Percentiles rank a stretch among this genome's conserved stretches.
phyloP scores from a whole-genome alignment of 2,888 invertebrate species.

The Pilophorus perplexus region DNA sequence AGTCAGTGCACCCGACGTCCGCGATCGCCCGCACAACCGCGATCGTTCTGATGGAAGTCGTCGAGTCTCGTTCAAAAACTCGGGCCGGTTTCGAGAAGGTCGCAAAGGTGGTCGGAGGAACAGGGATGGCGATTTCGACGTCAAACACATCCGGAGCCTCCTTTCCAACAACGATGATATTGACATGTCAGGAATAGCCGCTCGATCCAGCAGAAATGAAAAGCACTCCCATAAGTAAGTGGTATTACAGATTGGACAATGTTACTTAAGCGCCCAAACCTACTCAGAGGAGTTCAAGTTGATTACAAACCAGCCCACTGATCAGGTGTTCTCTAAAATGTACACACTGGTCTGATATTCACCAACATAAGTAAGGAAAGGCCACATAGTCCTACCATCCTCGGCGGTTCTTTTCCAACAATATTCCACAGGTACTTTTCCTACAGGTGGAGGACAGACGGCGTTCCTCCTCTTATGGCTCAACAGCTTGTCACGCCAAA shows the following conservation, averaged over 20 bases:
- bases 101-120: slow-evolving; percentile 47
- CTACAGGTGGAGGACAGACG: too few relatives aligned
- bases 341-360: too few relatives aligned
- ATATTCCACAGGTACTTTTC: too few relatives aligned
- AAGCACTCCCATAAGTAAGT: neutral
- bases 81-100: slow-evolving; percentile 30
- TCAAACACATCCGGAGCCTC: slow-evolving; percentile 52
- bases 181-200: slow-evolving; percentile 55
- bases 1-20: neutral
- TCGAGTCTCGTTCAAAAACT: slow-evolving; percentile 45
- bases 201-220: too few relatives aligned
- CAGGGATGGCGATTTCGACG: slow-evolving; percentile 55
- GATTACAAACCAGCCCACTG: neutral
- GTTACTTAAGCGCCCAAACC: too few relatives aligned
- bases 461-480: too few relatives aligned
- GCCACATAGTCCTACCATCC: neutral
- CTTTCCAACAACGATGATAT: slow-evolving; percentile 63
- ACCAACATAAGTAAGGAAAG: neutral
- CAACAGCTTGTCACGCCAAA: too few relatives aligned
- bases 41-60: slow-evolving; percentile 36
- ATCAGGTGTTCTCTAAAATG: too few relatives aligned
- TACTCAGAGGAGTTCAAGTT: neutral
- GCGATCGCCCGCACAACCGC: too few relatives aligned
- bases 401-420: neutral
- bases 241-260: neutral